Base-by-base conservation (phyloP, 23 tunicate genomes). In the Styela clava region DNA sequence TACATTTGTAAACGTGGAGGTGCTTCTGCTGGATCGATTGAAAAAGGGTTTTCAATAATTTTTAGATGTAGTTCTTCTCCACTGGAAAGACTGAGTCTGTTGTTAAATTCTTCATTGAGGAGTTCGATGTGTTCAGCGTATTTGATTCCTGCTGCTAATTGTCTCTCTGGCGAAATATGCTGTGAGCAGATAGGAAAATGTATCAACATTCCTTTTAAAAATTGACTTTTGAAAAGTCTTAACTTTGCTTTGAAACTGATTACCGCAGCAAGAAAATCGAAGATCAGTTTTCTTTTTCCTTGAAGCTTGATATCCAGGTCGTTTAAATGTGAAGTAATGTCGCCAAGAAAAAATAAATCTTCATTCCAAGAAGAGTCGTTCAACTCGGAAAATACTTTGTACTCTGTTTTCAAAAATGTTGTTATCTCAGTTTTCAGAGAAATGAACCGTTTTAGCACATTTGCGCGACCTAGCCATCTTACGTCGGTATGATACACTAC, bases 61-160 rank as follows among this genome's bases (percentile, higher is more conserved):
- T 81, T 81, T 81, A 81, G 63, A 7, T 81, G 85, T 69, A 81
- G 85, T 68, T 81, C 32, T 81, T 69, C 85, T 81, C 69, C 85
- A 69, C 78, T 68, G 63, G 85, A 69, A 81, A 81, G 85, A 68
- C 77, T 22, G 34, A 81, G 85, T 31, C 85, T 81, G 76, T 35
- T 81, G 77, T 69, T 69, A 34, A 81, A 25, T 81, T 56, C 63
- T 20, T 56, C 63, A 56, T 16, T 56, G 30, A 81, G 85, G 63
- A 81, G 31, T 81, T 69, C 63, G 63, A 81, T 81, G 18, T 69
- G 62, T 69, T 69, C 63, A 69, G 85, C 85, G 34, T 81, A 81
- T 68, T 69, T 69, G 63, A 69, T 69, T 69, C 76, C 85, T 81
- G 27, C 85, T 32, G 77, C 85, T 81, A 37, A 81, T 16, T 68